Conservation (phyloP, 2,113 vertebrate species). For the Odontophorus gujanensis region DNA sequence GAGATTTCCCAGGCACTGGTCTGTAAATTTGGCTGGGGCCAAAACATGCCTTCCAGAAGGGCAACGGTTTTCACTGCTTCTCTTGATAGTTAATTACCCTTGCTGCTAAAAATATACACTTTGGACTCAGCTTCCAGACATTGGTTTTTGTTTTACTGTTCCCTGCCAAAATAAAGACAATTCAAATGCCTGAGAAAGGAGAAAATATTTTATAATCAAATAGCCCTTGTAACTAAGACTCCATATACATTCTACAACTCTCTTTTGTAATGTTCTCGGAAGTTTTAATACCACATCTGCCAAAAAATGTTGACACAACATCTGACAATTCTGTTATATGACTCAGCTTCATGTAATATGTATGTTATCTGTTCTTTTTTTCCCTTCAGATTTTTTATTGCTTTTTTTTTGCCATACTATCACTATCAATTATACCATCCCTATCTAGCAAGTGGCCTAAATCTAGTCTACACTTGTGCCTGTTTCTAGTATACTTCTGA, state of each 20-base stretch:
- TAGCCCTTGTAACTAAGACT: background rate
- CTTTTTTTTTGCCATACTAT: background rate
- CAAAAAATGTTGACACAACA: constrained; percentile 27
- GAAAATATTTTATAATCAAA: background rate
- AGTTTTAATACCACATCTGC: background rate
- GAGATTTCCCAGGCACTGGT: background rate
- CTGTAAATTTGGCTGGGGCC: background rate
- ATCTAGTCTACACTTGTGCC: background rate
- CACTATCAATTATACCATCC: background rate
- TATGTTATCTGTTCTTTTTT: background rate
- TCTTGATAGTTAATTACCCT: background rate
- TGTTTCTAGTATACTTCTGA: background rate
- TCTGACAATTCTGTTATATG: background rate
- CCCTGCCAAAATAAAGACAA: background rate
- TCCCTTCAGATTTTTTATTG: background rate
- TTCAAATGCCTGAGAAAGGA: background rate
- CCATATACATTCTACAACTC: background rate
- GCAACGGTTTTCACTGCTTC: background rate
- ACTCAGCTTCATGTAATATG: background rate
- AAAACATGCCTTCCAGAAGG: background rate
- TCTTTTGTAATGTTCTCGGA: background rate
- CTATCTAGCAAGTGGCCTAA: background rate
- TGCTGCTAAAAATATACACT: background rate
- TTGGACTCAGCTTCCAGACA: background rate
- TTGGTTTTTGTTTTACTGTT: background rate